Conservation (phyloP, 2,888 invertebrate genomes). For the Notodonta dromedarius region DNA sequence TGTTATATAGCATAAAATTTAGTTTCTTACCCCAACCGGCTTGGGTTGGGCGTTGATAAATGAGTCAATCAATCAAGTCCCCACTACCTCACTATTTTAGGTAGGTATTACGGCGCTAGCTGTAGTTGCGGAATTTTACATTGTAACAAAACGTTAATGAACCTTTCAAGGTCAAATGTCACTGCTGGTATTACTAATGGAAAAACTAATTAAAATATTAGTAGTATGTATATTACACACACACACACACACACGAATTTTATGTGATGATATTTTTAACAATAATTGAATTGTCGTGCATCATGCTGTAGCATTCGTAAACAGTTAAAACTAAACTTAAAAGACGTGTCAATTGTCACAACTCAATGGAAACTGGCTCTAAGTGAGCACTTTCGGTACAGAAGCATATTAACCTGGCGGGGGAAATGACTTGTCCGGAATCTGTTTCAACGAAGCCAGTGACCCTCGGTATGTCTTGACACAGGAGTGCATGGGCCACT, state of each 20-base stretch:
- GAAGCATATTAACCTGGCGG: conserved; percentile 61
- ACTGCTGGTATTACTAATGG: not conserved
- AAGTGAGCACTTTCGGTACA: too few species aligned
- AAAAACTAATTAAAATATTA: not conserved
- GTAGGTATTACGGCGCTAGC: conserved; percentile 6
- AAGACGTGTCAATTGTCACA: too few species aligned
- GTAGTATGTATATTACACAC: not conserved
- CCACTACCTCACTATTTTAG: conserved; percentile 15
- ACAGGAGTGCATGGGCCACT: conserved; percentile 67
- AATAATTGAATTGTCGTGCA: too few species aligned
- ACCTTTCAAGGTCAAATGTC: not conserved
- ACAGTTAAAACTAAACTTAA: too few species aligned
- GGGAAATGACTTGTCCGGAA: conserved; percentile 64
- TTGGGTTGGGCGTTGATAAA: conserved; percentile 26
- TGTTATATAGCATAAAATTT: not conserved
- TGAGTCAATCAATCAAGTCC: conserved; percentile 29
- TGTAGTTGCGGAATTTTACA: conserved; percentile 16
- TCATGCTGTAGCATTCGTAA: too few species aligned
- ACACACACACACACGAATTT: too few species aligned
- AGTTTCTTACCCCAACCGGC: not conserved
- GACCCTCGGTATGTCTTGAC: conserved; percentile 65
- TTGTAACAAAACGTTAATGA: not conserved
- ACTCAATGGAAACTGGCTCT: too few species aligned
- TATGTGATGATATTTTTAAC: too few species aligned
- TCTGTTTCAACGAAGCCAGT: conserved; percentile 73